Conservation (phyloP, 2,888 invertebrate genomes). For the Euzophera pinguis region DNA sequence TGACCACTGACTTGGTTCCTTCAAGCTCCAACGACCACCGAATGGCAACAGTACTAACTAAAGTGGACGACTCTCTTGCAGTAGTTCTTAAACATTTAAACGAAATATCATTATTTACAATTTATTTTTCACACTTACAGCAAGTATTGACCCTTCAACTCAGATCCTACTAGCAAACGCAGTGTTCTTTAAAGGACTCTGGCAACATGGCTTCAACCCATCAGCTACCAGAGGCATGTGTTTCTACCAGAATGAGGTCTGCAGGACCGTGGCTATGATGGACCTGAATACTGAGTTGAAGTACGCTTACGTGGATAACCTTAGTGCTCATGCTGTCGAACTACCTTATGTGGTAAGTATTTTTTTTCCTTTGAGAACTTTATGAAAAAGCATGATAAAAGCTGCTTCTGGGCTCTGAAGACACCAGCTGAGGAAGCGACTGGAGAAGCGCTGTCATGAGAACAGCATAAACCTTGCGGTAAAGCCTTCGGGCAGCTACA, state of each 20-base stretch:
- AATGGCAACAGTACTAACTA: too few species aligned
- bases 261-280: constrained; percentile 81
- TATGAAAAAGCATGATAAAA: too few species aligned
- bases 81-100: too few species aligned
- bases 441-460: too few species aligned
- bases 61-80: too few species aligned
- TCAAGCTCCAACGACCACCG: too few species aligned
- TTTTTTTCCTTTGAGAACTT: not conserved
- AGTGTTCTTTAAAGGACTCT: constrained; percentile 83
- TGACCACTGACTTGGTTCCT: too few species aligned
- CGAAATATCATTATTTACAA: not conserved
- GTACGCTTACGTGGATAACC: constrained; percentile 74
- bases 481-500: too few species aligned
- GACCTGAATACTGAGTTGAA: constrained; percentile 75
- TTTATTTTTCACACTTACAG: constrained; percentile 48
- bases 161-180: constrained; percentile 81
- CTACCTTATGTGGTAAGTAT: constrained; percentile 81
- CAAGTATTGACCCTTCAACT: constrained; percentile 61
- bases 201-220: constrained; percentile 79
- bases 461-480: too few species aligned
- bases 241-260: constrained; percentile 70
- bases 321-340: constrained; percentile 82
- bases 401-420: too few species aligned
- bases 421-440: too few species aligned
- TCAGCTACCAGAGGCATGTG: constrained; percentile 68